Evolutionary conservation across 2,888 invertebrate species (phyloP).

Genomic region (Oscheius myriophilus): DNA sequence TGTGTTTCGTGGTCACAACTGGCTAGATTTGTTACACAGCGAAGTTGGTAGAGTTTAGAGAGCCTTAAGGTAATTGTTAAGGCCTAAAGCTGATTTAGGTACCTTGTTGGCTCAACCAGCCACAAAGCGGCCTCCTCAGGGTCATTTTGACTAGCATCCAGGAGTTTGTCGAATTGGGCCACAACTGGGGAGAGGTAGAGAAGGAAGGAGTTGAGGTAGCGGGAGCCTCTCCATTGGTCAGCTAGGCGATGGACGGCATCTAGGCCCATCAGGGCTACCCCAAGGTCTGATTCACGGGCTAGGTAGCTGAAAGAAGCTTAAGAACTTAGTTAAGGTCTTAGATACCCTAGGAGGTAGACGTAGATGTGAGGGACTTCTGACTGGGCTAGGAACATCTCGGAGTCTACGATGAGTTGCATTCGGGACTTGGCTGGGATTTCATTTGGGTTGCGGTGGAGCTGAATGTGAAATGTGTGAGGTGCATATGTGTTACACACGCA

Average conservation of each 20-base stretch:
- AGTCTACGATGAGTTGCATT: conserved; percentile 66
- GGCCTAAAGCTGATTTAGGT: not conserved
- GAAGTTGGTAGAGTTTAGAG: conserved; percentile 66
- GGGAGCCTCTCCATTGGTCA: conserved; percentile 58
- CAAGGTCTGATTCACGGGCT: conserved; percentile 60
- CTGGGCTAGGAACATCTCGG: conserved; percentile 61
- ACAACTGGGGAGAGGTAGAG: conserved; percentile 63
- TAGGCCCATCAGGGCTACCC: conserved; percentile 64
- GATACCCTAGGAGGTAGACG: conserved; percentile 51
- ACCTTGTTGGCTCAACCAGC: conserved; percentile 60
- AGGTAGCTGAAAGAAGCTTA: conserved; percentile 54
- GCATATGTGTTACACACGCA: not conserved
- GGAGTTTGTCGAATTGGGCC: conserved; percentile 57
- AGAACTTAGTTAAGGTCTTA: not conserved
- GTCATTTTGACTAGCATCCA: conserved; percentile 54
- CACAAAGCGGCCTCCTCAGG: conserved; percentile 66
- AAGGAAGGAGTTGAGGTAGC: conserved; percentile 51
- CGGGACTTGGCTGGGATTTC: conserved; percentile 63
- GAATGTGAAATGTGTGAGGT: conserved; percentile 23
- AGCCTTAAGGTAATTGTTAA: conserved; percentile 35
- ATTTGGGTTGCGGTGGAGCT: conserved; percentile 60
- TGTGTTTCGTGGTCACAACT: conserved; percentile 63
- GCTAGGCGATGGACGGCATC: conserved; percentile 63
- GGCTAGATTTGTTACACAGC: conserved; percentile 64
- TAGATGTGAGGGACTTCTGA: conserved; percentile 65